Evolutionary conservation across 2,113 vertebrate species (phyloP), one percentile per base, ranked within the genome.

Genomic region (Dryoscopus gambensis): DNA sequence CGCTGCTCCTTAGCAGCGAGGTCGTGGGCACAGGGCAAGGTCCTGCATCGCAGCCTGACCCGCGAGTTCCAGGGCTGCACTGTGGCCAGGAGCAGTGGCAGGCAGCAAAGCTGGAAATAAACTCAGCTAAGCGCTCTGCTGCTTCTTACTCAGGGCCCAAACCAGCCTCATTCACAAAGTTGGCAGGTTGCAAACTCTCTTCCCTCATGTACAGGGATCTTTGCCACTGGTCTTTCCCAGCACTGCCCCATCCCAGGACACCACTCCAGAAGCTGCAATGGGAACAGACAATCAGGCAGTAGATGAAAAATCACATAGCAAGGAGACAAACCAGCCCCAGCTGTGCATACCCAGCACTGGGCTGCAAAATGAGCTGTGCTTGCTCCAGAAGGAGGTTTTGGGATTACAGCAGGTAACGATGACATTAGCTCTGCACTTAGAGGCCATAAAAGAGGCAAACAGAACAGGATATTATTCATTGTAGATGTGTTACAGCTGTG

Each of bases 51-150:
- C 63, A 84, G 69, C 81, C 64, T 0, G 5, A 46, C 15, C 37
- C 3, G 1, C 3, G 0, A 0, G 10, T 33, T 6, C 56, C 31
- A 30, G 50, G 22, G 12, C 53, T 28, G 30, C 11, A 44, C 35
- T 1, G 2, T 3, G 62, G 37, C 60, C 10, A 1, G 64, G 16
- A 83, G 65, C 71, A 27, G 44, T 2, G 4, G n/a, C 4, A 3
- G 56, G 49, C 74, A 53, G 56, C 56, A 90, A 42, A 69, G 55
- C 59, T 69, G 84, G 76, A 46, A 68, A 64, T 8, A 52, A 85
- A 68, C 40, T 20, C 82, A 30, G 33, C 35, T 33, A 11, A 88
- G 59, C 11, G 12, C 56, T 87, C 87, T 62, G 56, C 47, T 69
- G 35, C 21, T 64, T 57, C 86, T 57, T 23, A 27, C n/a, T 7